Conservation (phyloP, 2,113 vertebrate species). For the Pelodiscus sinensis region DNA sequence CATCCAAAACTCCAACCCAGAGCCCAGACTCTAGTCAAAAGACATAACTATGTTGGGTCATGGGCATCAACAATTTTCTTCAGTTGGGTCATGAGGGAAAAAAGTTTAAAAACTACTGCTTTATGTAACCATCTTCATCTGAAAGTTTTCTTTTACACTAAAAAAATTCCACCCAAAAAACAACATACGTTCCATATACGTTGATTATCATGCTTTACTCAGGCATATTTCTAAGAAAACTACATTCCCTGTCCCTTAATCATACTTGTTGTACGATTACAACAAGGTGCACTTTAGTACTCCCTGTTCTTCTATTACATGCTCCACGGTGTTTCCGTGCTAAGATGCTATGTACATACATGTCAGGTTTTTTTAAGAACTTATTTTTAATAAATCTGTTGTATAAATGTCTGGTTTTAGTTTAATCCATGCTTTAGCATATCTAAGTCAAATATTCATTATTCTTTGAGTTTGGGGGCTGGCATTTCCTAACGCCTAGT, state of each 20-base stretch:
- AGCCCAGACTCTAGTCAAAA: too few species aligned
- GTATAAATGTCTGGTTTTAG: slow-evolving; percentile 50
- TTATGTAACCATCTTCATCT: background rate
- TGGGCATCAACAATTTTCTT: too few species aligned
- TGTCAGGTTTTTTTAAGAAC: slow-evolving; percentile 57
- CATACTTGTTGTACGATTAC: background rate
- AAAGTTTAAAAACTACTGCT: too few species aligned
- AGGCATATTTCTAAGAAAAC: background rate
- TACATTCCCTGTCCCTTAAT: background rate
- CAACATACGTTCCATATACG: background rate
- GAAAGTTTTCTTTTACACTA: background rate
- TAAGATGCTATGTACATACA: slow-evolving; percentile 75
- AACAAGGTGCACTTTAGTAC: slow-evolving; percentile 16
- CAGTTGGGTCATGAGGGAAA: too few species aligned
- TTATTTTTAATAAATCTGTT: slow-evolving; percentile 85
- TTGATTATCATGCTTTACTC: background rate
- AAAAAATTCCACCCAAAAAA: background rate
- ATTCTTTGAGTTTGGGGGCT: background rate
- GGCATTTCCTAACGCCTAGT: background rate
- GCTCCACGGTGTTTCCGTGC: slow-evolving; percentile 55
- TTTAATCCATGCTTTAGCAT: background rate
- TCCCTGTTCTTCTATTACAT: slow-evolving; percentile 29
- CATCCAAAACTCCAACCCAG: too few species aligned
- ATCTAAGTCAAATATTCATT: background rate
- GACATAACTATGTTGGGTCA: too few species aligned